Conservation (phyloP, 2,113 vertebrate genomes). For the Melanerpes formicivorus region DNA sequence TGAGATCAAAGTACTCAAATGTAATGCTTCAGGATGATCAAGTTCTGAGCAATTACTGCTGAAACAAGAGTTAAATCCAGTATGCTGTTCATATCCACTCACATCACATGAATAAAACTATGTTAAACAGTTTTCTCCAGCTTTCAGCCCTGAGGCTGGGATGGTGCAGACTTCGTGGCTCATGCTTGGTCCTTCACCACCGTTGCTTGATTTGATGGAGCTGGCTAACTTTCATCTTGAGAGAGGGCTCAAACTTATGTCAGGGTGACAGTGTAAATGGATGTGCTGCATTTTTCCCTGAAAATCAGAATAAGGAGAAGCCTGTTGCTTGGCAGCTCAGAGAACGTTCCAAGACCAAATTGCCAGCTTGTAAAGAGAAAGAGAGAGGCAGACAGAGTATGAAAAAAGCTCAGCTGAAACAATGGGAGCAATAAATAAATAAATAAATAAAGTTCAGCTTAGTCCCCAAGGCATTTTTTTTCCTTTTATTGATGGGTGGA, state of each 20-base stretch:
- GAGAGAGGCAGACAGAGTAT: conserved; percentile 1
- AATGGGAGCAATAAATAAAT: neutral
- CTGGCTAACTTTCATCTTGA: neutral
- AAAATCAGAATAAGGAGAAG: conserved; percentile 30
- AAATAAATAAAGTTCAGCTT: neutral
- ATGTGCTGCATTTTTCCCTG: neutral
- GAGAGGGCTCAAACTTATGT: neutral
- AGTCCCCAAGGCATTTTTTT: neutral
- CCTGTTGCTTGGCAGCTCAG: conserved; percentile 35
- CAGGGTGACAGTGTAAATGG: conserved; percentile 16
- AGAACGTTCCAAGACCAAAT: conserved; percentile 15
- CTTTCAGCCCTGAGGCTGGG: neutral
- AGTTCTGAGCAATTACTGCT: neutral
- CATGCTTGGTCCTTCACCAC: neutral
- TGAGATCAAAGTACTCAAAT: neutral
- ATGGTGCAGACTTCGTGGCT: neutral
- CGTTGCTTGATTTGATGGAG: neutral
- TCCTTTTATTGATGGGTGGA: neutral
- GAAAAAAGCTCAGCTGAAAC: conserved; percentile 10
- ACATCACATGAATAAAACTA: neutral
- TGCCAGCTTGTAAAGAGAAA: conserved; percentile 26
- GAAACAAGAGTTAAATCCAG: neutral
- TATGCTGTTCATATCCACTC: neutral
- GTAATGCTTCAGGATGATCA: neutral
- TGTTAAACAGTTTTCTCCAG: neutral